A percentile compares a stretch with the other conserved stretches of the same genome.
phyloP scores from a whole-genome alignment of 2,113 vertebrate genomes.

The Sebastes schlegelii region DNA sequence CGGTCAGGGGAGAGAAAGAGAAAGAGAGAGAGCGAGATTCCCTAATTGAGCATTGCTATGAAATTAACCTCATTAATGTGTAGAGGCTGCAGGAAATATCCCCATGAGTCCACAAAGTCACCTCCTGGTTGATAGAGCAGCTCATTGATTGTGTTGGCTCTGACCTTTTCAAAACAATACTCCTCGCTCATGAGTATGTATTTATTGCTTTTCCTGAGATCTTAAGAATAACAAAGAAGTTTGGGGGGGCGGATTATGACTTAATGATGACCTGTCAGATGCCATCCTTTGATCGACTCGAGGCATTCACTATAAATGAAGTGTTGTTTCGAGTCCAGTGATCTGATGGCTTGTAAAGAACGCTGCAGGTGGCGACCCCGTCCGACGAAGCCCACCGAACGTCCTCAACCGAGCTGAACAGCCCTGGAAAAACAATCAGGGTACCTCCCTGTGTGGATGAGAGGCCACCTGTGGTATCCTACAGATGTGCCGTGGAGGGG shows the following conservation, averaged over 20 bases:
- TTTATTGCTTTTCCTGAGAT: slow-evolving; percentile 37
- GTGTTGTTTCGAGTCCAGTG: slow-evolving; percentile 34
- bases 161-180: slow-evolving; percentile 60
- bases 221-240: slow-evolving; percentile 31
- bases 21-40: slow-evolving; percentile 37
- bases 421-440: slow-evolving; percentile 41
- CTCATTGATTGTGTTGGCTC: slow-evolving; percentile 40
- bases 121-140: slow-evolving; percentile 56
- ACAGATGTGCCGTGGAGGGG: slow-evolving; percentile 75
- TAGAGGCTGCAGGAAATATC: slow-evolving; percentile 40
- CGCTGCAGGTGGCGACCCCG: background rate
- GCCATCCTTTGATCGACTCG: slow-evolving; percentile 50
- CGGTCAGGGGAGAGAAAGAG: slow-evolving; percentile 34
- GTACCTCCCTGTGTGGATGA: slow-evolving; percentile 46
- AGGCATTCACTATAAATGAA: slow-evolving; percentile 43
- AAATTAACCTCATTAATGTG: slow-evolving; percentile 72
- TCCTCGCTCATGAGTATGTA: slow-evolving; percentile 11
- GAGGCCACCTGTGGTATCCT: slow-evolving; percentile 75
- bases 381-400: slow-evolving; percentile 30
- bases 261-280: slow-evolving; percentile 61
- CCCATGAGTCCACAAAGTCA: slow-evolving; percentile 57
- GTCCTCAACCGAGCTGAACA: slow-evolving; percentile 43
- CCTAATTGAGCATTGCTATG: slow-evolving; percentile 49
- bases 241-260: slow-evolving; percentile 48
- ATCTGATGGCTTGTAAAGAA: slow-evolving; percentile 17